Evolutionary conservation across 2,113 vertebrate species (phyloP).

Genomic region (Hyperopisus bebe): DNA sequence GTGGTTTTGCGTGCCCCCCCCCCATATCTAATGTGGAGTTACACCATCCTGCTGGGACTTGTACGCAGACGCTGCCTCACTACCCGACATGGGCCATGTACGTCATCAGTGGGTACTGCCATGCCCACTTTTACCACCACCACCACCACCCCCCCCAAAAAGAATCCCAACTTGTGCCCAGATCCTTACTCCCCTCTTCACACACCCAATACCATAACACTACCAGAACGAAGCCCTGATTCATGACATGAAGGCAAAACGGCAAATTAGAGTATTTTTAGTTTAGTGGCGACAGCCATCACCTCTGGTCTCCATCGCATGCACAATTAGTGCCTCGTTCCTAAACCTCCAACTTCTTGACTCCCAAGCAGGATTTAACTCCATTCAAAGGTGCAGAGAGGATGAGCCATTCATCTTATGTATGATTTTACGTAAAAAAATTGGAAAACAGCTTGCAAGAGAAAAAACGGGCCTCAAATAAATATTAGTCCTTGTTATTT

Average conservation of each 20-base stretch:
- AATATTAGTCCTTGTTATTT: constrained; percentile 3
- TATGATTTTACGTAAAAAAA: not conserved
- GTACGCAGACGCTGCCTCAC: not conserved
- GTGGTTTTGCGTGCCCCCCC: not conserved
- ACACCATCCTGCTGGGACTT: not conserved
- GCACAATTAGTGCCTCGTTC: not conserved
- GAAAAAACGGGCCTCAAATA: not conserved
- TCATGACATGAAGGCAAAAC: not conserved
- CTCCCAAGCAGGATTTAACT: not conserved
- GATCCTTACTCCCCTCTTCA: not conserved
- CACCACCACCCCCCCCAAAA: too few species aligned
- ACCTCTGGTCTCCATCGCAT: not conserved
- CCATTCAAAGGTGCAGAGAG: not conserved
- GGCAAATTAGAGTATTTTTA: not conserved
- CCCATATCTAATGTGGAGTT: not conserved
- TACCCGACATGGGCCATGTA: not conserved
- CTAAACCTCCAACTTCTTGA: not conserved
- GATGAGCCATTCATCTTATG: not conserved
- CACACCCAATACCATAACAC: not conserved
- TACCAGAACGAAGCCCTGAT: not conserved
- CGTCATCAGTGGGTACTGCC: not conserved
- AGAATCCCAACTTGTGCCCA: not conserved
- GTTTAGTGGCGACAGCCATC: not conserved
- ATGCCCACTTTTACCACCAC: not conserved
- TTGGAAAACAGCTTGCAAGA: not conserved